Percentiles rank a stretch among this genome's conserved stretches.
Conservation (phyloP, 2,113 vertebrate species). For the Perca fluviatilis region DNA sequence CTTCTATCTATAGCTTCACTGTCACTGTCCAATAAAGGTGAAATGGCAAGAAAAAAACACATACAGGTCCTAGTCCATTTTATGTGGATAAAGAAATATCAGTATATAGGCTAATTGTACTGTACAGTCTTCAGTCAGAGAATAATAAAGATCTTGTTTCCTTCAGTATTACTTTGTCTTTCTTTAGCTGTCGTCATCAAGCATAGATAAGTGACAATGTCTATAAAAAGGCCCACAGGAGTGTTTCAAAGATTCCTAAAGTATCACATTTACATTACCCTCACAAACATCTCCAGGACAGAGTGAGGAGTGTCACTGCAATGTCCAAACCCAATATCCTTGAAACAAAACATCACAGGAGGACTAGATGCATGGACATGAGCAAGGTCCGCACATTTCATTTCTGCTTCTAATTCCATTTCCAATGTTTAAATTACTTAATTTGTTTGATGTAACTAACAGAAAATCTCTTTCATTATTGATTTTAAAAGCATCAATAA, state of each 20-base stretch:
- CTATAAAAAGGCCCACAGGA: not conserved
- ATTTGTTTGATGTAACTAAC: not conserved
- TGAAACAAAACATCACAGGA: too few relatives aligned
- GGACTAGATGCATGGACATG: too few relatives aligned
- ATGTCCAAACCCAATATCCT: not conserved
- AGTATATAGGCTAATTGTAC: not conserved
- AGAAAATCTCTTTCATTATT: not conserved
- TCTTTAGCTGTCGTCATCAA: not conserved
- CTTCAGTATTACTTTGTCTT: not conserved
- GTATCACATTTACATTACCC: constrained; percentile 1
- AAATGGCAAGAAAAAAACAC: too few relatives aligned
- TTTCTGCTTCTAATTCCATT: not conserved
- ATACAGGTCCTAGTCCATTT: too few relatives aligned
- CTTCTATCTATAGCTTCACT: not conserved
- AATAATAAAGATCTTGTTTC: not conserved
- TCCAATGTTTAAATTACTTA: not conserved
- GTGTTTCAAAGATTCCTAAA: not conserved
- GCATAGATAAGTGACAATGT: not conserved
- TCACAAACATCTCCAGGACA: constrained; percentile 21
- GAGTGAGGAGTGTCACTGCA: not conserved
- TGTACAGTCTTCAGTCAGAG: not conserved
- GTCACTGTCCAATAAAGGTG: too few relatives aligned
- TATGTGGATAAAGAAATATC: too few relatives aligned
- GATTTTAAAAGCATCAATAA: not conserved
- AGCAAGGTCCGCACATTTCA: too few relatives aligned